Evolutionary conservation across 2,113 vertebrate species (phyloP).

Genomic region (Pyxicephalus adspersus): DNA sequence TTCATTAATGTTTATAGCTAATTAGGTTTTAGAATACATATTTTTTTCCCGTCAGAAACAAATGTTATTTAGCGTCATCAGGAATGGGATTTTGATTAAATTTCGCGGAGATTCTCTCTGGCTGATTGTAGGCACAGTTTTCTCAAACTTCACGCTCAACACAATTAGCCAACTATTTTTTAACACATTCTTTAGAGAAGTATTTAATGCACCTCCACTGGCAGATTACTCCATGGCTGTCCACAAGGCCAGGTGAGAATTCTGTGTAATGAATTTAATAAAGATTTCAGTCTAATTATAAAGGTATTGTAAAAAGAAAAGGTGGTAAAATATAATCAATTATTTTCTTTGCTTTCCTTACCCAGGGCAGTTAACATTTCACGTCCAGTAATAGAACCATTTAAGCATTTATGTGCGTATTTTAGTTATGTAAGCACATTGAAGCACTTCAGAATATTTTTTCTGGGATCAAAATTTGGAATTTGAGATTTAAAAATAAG

Average conservation of each 20-base stretch:
- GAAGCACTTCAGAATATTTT: no score
- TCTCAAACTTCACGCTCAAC: background rate
- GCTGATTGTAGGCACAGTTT: background rate
- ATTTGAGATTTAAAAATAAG: no score
- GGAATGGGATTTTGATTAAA: conserved; percentile 5
- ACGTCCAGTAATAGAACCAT: background rate
- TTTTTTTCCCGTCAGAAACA: background rate
- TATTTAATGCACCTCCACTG: conserved; percentile 13
- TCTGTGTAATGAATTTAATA: background rate
- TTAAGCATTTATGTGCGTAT: background rate
- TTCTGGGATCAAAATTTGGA: no score
- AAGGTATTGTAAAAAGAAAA: no score
- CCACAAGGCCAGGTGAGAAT: background rate
- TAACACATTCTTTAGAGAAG: conserved; percentile 28
- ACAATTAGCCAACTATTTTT: conserved; percentile 11
- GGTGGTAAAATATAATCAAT: no score
- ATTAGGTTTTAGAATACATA: background rate
- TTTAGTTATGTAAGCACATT: no score
- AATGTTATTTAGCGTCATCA: background rate
- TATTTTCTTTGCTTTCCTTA: no score
- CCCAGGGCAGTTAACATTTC: no score
- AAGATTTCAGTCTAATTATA: no score
- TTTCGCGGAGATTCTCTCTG: background rate
- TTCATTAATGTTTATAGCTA: conserved; percentile 7
- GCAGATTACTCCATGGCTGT: conserved; percentile 6